Percentiles rank a stretch among this genome's conserved stretches.
phyloP scores from a whole-genome alignment of 2,797 vertebrate species.

The Acanthurus lineatus region DNA sequence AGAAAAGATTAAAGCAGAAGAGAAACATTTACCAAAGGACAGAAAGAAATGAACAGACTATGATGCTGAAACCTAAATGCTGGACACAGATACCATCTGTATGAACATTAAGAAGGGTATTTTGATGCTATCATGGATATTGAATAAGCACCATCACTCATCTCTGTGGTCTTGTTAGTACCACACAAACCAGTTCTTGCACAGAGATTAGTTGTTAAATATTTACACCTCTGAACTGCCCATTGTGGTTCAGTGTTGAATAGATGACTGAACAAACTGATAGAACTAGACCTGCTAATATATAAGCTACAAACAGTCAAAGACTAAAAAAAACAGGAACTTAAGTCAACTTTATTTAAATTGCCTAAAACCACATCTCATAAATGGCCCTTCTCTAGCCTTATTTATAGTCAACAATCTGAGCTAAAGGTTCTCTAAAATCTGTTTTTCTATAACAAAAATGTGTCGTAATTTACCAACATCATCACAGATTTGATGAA shows the following conservation, averaged over 20 bases:
- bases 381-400: no score
- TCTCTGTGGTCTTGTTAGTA: background rate
- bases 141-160: background rate
- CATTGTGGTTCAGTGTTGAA: background rate
- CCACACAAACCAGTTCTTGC: background rate
- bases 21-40: background rate
- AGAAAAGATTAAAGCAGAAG: background rate
- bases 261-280: slow-evolving; percentile 5
- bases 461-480: background rate
- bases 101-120: background rate
- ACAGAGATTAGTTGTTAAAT: background rate
- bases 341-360: background rate
- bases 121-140: no score
- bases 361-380: no score
- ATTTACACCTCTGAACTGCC: slow-evolving; percentile 20
- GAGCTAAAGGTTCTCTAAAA: no score
- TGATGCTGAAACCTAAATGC: background rate
- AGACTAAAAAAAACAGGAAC: background rate
- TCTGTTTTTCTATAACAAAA: background rate
- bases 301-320: background rate
- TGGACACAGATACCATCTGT: background rate
- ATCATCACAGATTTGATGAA: background rate
- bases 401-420: no score
- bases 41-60: background rate
- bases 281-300: background rate